Evolutionary conservation across 2,797 vertebrate species (phyloP), one percentile per base, ranked within the genome.

Genomic region (Sorex maritimensis): DNA sequence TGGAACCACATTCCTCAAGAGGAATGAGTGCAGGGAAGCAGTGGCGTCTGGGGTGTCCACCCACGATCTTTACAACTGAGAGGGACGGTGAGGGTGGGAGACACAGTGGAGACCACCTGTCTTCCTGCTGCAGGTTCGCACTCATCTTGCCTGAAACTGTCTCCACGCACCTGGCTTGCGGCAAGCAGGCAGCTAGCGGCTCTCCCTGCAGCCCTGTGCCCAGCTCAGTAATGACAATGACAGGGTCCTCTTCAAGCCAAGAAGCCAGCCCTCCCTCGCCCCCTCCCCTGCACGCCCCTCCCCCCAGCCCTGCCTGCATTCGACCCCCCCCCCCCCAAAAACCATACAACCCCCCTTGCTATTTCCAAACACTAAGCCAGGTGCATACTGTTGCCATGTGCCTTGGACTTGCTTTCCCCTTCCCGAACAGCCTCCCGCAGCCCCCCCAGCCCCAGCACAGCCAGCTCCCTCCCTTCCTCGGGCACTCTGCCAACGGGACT

Each of bases 1-100:
- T 52, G n/a, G 65, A 86, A 26, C 7, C 55, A 44, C 6, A 24
- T 95, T 91, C 69, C 79, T 94, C 30, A 28, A 34, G 28, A 55
- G 23, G 11, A 3, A 17, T 55, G 15, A 55, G 4, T 38, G 5
- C 58, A 28, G 49, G 41, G 67, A 9, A 46, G 28, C 44, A 65
- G 28, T 21, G 49, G 30, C 2, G 4, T 55, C 26, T 24, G 17
- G 14, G 69, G 80, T 41, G 75, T 19, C 80, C 67, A 92, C 21
- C 73, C 38, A 52, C 63, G 85, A 85, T 72, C 82, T 80, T n/a
- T 58, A 68, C 68, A 71, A 61, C 52, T 81, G 67, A 38, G 55
- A 28, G 38, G 61, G 81, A 28, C 73, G 5, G 80, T 73, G 38
- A 30, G 11, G 61, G 26, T 12, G 41, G 61, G 34, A 15, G 19